Evolutionary conservation across 2,888 invertebrate species (phyloP).

Genomic region (Leucophenga montana): DNA sequence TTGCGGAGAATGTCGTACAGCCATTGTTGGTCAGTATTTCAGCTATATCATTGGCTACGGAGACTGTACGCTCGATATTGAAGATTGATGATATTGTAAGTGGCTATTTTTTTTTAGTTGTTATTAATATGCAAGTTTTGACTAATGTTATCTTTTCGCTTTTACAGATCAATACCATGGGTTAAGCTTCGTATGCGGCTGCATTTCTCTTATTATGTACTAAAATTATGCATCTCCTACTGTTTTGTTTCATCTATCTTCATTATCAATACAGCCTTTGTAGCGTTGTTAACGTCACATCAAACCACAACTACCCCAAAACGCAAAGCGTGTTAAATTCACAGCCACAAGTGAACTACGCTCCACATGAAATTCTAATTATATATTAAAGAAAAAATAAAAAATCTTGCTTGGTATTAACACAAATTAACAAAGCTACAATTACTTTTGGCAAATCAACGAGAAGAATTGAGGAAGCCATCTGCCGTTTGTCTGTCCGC

Average conservation of each 20-base stretch:
- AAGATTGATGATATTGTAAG: constrained; percentile 99
- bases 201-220: constrained; percentile 11
- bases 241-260: no score
- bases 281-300: no score
- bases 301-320: not conserved
- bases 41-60: constrained; percentile 94
- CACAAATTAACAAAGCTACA: constrained; percentile 10
- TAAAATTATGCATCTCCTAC: constrained; percentile 26
- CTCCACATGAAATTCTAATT: constrained; percentile 44
- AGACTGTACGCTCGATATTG: constrained; percentile 96
- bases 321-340: constrained; percentile 33
- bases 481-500: no score
- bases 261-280: no score
- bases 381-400: constrained; percentile 48
- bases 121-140: not conserved
- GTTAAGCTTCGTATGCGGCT: constrained; percentile 46
- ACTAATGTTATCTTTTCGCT: constrained; percentile 15
- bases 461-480: no score
- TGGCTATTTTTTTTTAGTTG: constrained; percentile 34
- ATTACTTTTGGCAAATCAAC: not conserved
- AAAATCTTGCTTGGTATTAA: constrained; percentile 52
- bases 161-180: constrained; percentile 66
- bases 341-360: constrained; percentile 42
- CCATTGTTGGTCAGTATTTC: constrained; percentile 96
- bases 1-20: constrained; percentile 97